Conservation (phyloP, 2,113 vertebrate species). For the Willisornis vidua region DNA sequence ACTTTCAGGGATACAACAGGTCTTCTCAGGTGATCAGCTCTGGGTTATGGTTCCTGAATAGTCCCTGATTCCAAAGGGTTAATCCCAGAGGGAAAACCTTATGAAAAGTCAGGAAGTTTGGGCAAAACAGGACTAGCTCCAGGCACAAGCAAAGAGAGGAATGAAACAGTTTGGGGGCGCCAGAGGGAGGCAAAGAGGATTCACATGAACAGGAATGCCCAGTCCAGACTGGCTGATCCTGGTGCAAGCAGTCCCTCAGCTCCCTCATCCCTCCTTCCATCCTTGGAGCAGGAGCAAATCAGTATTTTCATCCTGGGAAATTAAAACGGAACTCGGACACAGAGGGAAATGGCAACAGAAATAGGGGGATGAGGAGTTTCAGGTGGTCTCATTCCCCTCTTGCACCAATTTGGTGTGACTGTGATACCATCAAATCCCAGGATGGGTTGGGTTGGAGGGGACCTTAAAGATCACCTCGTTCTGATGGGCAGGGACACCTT, state of each 20-base stretch:
- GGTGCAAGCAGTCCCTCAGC: neutral
- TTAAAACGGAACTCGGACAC: neutral
- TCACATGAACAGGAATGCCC: neutral
- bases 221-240: neutral
- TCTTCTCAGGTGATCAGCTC: neutral
- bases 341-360: neutral
- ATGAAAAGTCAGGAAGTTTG: neutral
- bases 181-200: neutral
- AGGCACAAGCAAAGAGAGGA: neutral
- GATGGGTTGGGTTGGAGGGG: neutral
- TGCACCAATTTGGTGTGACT: neutral
- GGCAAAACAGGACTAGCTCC: neutral
- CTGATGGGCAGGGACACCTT: neutral
- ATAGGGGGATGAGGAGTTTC: accelerated
- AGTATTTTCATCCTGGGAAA: neutral
- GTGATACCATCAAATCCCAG: neutral
- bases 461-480: neutral
- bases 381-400: neutral
- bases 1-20: neutral
- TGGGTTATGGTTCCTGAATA: neutral
- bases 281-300: neutral
- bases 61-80: neutral
- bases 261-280: neutral
- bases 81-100: neutral
- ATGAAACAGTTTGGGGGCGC: neutral